Evolutionary conservation across 2,888 invertebrate species (phyloP).

Genomic region (Drosophila infuscata): DNA sequence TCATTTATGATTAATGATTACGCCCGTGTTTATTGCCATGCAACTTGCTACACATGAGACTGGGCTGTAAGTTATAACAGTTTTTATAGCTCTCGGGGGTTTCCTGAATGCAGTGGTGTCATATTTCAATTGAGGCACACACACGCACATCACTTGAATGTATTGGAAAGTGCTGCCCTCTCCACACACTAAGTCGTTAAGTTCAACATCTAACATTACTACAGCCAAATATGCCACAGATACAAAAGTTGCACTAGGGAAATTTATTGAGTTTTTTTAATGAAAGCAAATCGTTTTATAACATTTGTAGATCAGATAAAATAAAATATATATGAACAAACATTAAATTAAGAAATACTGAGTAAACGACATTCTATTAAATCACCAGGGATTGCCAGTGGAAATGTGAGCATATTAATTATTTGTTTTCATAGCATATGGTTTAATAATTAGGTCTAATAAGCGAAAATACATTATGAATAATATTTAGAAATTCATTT

Average conservation of each 20-base stretch:
- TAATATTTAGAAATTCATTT: background rate
- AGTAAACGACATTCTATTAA: background rate
- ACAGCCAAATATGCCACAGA: conserved; percentile 7
- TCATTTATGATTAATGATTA: conserved; percentile 77
- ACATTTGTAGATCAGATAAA: background rate
- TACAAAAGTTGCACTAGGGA: background rate
- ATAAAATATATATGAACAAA: background rate
- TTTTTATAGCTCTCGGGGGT: conserved; percentile 57
- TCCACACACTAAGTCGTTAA: conserved; percentile 21
- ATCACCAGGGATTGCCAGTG: background rate
- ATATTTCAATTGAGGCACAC: conserved; percentile 59
- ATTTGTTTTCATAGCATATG: background rate
- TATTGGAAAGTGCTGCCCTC: conserved; percentile 11
- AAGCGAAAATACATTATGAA: background rate
- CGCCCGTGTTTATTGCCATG: conserved; percentile 74
- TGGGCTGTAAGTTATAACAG: conserved; percentile 38
- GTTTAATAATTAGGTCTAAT: background rate
- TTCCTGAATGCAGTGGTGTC: conserved; percentile 51
- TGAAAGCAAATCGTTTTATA: background rate
- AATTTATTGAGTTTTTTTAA: background rate
- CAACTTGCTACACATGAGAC: conserved; percentile 23
- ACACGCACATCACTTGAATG: conserved; percentile 37
- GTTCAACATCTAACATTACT: conserved; percentile 18
- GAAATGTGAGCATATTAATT: background rate
- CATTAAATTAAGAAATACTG: background rate